Evolutionary conservation across 30 jellyfish, hydroid and myxozoan genomes (phyloP), one percentile per base, ranked within the genome.

Genomic region (Cassiopea xamachana): DNA sequence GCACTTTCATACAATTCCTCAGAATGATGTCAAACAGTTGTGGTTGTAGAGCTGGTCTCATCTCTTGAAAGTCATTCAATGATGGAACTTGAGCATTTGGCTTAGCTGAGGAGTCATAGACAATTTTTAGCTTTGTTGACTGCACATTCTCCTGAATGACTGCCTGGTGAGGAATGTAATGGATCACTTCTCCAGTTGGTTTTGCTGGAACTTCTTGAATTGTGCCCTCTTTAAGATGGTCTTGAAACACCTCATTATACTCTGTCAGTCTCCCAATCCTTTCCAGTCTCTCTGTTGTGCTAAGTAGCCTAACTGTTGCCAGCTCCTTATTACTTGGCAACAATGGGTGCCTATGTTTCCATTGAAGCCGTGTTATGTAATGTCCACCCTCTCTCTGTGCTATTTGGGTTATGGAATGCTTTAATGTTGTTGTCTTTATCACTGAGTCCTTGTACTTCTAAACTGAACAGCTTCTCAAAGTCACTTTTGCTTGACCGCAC

Each of bases 161-260:
- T 6, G 97, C 87, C 76, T 70, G 92, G 78, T 77, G 95, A 27
- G 97, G 95, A 44, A 83, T 84, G 82, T 70, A 91, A 74, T 84
- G 87, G 44, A 27, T 27, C 39, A 27, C 39, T 27, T 27, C 39
- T 27, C 39, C 39, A 27, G 39, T 27, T 27, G 39, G 84, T 81
- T 64, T 60, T 51, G 67, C 76, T 19, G 89, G 94, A 60, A 68
- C 44, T 70, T 49, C 48, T 81, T 87, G 84, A 62, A 87, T 59
- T 76, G 77, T 87, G 8, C 94, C 90, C 45, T 87, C 94, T 49
- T 60, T 55, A 2, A 86, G 73, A 71, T 86, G 93, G 1, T 74
- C 87, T 60, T 55, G 60, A 88, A 86, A 50, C 19, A 87, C 94
- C 68, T 87, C 84, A 48, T 27, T 87, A 48, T 14, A 64, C 74